Percentiles rank a stretch among this genome's conserved stretches.
Evolutionary conservation across 2,888 invertebrate species (phyloP).

Genomic region (Noctua janthina): DNA sequence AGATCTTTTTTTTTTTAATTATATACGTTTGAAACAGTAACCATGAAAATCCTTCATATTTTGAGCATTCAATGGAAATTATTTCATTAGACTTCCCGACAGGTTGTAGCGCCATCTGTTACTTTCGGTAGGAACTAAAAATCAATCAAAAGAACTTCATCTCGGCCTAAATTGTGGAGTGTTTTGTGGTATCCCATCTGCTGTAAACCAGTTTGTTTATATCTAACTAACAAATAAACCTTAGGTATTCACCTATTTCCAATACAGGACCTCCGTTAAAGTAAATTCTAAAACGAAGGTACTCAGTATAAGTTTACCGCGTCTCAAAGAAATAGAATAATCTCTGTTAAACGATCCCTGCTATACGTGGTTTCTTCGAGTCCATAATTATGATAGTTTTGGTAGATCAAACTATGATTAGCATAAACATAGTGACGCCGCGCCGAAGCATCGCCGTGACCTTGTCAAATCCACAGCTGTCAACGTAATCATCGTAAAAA

Average conservation of each 20-base stretch:
- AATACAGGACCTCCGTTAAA: background rate
- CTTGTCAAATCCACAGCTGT: constrained; percentile 17
- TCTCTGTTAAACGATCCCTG: background rate
- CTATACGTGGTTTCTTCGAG: background rate
- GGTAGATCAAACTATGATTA: constrained; percentile 1
- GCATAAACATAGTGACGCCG: too few relatives aligned
- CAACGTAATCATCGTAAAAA: constrained; percentile 10
- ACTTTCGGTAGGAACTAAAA: constrained; percentile 19
- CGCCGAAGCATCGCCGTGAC: constrained; percentile 1
- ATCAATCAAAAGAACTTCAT: background rate
- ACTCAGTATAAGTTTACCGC: background rate
- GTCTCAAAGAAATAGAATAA: background rate
- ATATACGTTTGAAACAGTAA: background rate
- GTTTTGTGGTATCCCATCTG: background rate
- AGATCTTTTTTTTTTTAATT: background rate
- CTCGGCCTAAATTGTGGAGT: background rate
- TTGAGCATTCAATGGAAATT: background rate
- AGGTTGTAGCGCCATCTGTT: constrained; percentile 42
- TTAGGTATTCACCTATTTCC: background rate
- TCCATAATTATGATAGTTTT: background rate
- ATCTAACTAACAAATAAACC: background rate
- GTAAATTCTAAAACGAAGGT: background rate
- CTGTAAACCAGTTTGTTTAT: background rate
- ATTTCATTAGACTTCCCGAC: background rate
- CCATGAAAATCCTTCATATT: background rate